Evolutionary conservation across 2,888 invertebrate genomes (phyloP), one percentile per base, ranked within the genome.

Genomic region (Philereme transversata): DNA sequence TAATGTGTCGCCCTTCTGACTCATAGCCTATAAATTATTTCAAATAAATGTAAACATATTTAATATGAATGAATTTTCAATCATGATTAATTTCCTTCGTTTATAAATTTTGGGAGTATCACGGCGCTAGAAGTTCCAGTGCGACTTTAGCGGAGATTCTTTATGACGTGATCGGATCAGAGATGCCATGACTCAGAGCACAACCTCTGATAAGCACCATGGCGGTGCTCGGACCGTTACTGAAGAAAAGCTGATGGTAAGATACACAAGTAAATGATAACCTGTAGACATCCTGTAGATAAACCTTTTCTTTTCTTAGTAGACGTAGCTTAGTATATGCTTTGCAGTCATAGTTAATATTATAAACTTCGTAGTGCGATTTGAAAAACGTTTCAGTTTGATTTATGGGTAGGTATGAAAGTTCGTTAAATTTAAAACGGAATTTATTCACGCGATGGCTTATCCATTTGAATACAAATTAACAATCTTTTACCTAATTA

Each of bases 191-290:
- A 91, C 90, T 78, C 91, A 88, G 75, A 89, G 83, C 74, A 88
- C 72, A 65, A 60, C 79, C 62, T 72, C 81, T 62, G 88, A 90
- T 53, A 88, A 81, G 74, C 83, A 86, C 68, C 82, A 57, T 54
- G 62, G 82, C 55, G 81, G 83, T 66, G 81, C 80, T 65, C 83
- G 86, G 62, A 84, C 86, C 52, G 82, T 90, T 72, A 88, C 89
- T 56, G 92, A 91, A 68, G 92, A 92, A 73, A 92, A 92, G 71
- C 75, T 92, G 60, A 87, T 92, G 90, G 92, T 92, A 81, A 75
- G 36, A 48, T 54, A 55, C 22, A 22, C 22, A 22, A 22, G 22
- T 22, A 22, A 22, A 22, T 22, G 22, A 22, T 22, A 22, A 3
- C 22, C 22, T 22, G 22, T 22, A 22, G 22, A 22, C 3, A 22